Evolutionary conservation across 2,797 vertebrate species (phyloP), one percentile per base, ranked within the genome.

Genomic region (Pseudochromis fuscus): DNA sequence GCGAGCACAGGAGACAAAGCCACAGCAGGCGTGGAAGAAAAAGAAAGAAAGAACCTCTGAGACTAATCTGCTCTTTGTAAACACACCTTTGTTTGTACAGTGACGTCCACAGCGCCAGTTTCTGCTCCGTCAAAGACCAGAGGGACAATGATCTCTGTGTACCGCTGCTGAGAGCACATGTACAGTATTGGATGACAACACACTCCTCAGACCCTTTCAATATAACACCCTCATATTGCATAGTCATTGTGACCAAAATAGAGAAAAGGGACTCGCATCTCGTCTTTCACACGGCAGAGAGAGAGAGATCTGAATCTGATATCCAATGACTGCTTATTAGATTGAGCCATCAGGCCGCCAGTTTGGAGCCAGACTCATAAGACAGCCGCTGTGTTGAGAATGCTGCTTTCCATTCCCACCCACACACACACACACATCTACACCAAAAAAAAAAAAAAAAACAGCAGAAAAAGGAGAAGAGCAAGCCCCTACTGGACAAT

Each of bases 281-380:
- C 74, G 21, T 77, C 82, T 91, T 90, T 82, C 82, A 84, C 84
- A 33, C 71, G 85, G 82, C 57, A 79, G 58, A 73, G 66, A 42
- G 40, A 42, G n/a, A 77, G 50, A 67, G 71, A 79, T 82, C 42
- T 59, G 67, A 86, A 86, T 82, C 70, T 65, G 86, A 86, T 90
- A 89, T 86, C 77, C 74, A 55, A 82, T 79, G 82, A 79, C 77
- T 73, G 83, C 78, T 89, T 87, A 90, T 91, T 90, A 88, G 80
- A 89, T 89, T 72, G 78, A 79, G 71, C 77, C 75, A 75, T 83
- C 72, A 64, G 67, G 62, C 80, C 71, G 81, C 82, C 88, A 80
- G 84, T 77, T 82, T 78, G 88, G 86, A 90, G 87, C 83, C 88
- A 82, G 84, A 70, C 77, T 75, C 84, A 48, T 59, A 72, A 73